These are phyloP conservation scores for Oithona nana DNA, from an alignment of 2,888 invertebrate genomes.

Conservation along the genomic window DNA sequence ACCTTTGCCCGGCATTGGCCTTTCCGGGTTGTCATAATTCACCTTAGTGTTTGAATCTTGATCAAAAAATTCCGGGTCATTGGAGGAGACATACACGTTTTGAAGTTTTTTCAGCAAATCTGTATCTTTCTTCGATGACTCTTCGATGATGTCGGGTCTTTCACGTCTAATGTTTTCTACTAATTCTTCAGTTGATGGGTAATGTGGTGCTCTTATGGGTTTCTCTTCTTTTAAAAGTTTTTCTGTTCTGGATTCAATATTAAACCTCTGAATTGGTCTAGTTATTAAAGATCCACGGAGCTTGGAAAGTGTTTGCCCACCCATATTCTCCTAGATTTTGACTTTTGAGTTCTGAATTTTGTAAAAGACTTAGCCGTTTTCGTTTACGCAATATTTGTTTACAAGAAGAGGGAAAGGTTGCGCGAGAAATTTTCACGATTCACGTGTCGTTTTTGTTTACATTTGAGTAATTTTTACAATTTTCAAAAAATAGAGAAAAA, in stretches of 20 bases:
- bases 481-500: constrained; percentile 26
- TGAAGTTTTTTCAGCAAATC: neutral
- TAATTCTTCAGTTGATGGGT: neutral
- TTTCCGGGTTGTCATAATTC: neutral
- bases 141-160: neutral
- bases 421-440: too few relatives aligned
- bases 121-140: neutral
- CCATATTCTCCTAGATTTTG: too few relatives aligned
- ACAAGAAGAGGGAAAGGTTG: too few relatives aligned
- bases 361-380: neutral
- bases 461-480: too few relatives aligned
- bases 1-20: neutral
- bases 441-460: too few relatives aligned
- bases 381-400: too few relatives aligned
- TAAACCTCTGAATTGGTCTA: neutral
- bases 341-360: neutral
- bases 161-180: neutral
- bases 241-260: neutral
- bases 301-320: neutral
- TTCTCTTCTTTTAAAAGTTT: neutral
- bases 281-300: neutral
- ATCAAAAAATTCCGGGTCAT: neutral
- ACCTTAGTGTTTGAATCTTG: neutral
- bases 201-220: neutral
- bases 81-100: neutral